Percentiles rank a stretch among this genome's conserved stretches.
Evolutionary conservation across 1,140 invertebrate genomes (phyloP).

Genomic region (Macrobrachium nipponense): DNA sequence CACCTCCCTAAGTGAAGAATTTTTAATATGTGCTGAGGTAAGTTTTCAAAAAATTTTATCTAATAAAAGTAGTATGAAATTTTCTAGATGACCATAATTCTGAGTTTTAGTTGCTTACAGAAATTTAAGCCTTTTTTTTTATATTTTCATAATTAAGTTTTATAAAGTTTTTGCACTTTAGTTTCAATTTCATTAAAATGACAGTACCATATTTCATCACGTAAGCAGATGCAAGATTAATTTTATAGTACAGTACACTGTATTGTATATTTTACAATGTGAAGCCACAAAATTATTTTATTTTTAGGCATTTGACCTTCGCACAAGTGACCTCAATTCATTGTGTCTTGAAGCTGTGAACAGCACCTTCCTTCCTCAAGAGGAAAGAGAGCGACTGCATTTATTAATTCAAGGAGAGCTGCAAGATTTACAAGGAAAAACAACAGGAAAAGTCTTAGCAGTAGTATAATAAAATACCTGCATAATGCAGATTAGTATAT

Average conservation of each 20-base stretch:
- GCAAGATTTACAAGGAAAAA: not conserved
- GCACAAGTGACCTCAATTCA: constrained; percentile 72
- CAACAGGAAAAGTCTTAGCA: not conserved
- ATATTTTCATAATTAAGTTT: not conserved
- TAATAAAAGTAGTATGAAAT: no score
- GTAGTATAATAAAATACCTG: not conserved
- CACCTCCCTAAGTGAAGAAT: constrained; percentile 81
- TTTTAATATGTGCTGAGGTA: constrained; percentile 67
- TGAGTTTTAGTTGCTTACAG: not conserved
- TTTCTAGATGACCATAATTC: not conserved
- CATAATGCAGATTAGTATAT: not conserved
- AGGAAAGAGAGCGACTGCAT: constrained; percentile 70
- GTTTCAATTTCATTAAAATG: no score
- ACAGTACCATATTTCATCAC: no score
- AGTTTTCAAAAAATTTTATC: constrained; percentile 68
- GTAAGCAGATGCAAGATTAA: not conserved
- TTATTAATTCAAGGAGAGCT: constrained; percentile 19
- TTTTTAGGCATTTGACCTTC: constrained; percentile 72
- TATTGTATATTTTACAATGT: not conserved
- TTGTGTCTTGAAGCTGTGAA: constrained; percentile 71
- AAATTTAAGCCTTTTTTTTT: not conserved
- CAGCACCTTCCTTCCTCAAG: constrained; percentile 70
- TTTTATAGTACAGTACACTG: no score
- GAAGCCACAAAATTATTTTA: not conserved
- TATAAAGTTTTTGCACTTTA: no score